A percentile compares a stretch with the other conserved stretches of the same genome.
phyloP scores from a whole-genome alignment of 2,888 invertebrate species.

The Drosophila eohydei region DNA sequence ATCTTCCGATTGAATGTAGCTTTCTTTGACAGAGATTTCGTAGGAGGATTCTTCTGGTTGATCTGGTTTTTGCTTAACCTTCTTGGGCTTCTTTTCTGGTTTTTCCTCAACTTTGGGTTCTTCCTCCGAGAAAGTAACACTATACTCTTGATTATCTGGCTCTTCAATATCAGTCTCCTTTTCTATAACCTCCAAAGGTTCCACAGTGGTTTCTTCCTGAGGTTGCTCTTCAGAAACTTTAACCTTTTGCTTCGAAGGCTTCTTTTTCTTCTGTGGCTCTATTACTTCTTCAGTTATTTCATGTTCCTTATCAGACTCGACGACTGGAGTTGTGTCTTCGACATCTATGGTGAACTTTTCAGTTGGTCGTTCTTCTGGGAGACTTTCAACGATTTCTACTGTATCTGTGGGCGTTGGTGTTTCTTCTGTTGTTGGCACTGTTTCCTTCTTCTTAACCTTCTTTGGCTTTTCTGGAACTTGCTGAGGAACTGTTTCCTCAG shows the following conservation, averaged over 20 bases:
- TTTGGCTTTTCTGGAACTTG: conserved; percentile 65
- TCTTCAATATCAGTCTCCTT: conserved; percentile 63
- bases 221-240: conserved; percentile 85
- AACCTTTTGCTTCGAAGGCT: conserved; percentile 69
- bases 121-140: conserved; percentile 47
- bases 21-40: conserved; percentile 55
- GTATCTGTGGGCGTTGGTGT: conserved; percentile 29
- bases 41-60: conserved; percentile 32
- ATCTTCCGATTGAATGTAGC: conserved; percentile 40
- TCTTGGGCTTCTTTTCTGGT: conserved; percentile 29
- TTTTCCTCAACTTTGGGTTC: conserved; percentile 20
- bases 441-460: conserved; percentile 63
- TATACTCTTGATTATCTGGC: conserved; percentile 61
- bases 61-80: conserved; percentile 23
- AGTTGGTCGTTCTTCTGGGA: conserved; percentile 30
- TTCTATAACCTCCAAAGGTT: conserved; percentile 36
- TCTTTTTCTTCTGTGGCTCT: conserved; percentile 49
- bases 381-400: conserved; percentile 67
- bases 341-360: conserved; percentile 38
- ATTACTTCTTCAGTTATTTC: conserved; percentile 34
- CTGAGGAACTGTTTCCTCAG: conserved; percentile 67
- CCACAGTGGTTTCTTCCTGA: conserved; percentile 24
- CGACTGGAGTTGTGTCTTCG: conserved; percentile 66
- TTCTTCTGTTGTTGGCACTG: conserved; percentile 41
- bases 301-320: conserved; percentile 39